Conservation (phyloP, 2,888 invertebrate species). For the Melanostoma scalare region DNA sequence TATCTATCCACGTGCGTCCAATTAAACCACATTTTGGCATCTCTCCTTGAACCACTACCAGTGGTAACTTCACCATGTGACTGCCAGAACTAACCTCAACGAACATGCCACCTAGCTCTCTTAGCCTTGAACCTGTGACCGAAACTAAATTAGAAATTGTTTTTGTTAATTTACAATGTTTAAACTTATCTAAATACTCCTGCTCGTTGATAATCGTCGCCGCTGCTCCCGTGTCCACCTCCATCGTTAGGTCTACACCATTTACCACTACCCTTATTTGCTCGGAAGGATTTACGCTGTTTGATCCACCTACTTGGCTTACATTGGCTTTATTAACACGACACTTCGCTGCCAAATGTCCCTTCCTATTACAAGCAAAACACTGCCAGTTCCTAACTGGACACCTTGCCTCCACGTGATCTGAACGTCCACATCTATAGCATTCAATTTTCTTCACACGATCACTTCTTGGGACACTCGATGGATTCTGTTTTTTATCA, state of each 20-base stretch:
- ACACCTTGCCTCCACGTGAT: not conserved
- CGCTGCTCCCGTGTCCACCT: not conserved
- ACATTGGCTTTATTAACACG: not conserved
- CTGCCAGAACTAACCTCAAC: too few relatives aligned
- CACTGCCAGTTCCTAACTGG: not conserved
- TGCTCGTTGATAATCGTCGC: constrained; percentile 1
- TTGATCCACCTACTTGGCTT: not conserved
- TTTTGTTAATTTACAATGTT: constrained; percentile 7
- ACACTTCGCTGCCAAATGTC: not conserved
- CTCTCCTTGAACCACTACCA: too few relatives aligned
- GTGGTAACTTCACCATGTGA: too few relatives aligned
- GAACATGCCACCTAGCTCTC: too few relatives aligned
- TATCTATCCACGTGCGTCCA: too few relatives aligned
- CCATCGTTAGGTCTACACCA: too few relatives aligned
- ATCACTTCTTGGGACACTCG: too few relatives aligned
- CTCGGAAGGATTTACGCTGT: not conserved
- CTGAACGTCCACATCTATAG: not conserved
- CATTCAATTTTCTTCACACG: too few relatives aligned
- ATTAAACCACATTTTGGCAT: too few relatives aligned
- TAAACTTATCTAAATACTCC: not conserved
- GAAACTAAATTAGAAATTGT: constrained; percentile 6
- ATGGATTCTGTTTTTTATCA: too few relatives aligned
- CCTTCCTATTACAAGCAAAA: not conserved
- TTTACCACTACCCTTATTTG: too few relatives aligned
- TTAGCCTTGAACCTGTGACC: too few relatives aligned